A percentile compares a stretch with the other conserved stretches of the same genome.
phyloP scores from a whole-genome alignment of 1,140 invertebrate species.

The Meloidogyne hapla region DNA sequence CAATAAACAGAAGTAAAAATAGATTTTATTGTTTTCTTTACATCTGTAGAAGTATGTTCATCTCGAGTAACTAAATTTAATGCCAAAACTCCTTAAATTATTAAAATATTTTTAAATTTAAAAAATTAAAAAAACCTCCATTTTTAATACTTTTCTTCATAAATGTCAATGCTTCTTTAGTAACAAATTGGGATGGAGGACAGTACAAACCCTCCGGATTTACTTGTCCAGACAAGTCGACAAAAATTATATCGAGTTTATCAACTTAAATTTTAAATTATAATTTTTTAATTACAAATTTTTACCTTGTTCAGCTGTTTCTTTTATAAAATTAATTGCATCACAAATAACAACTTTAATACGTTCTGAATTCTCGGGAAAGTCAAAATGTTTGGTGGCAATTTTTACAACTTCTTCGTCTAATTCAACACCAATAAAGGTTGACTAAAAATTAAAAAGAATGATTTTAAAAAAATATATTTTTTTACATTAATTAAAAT shows the following conservation, averaged over 20 bases:
- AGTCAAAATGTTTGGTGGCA: constrained; percentile 48
- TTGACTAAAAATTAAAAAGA: constrained; percentile 41
- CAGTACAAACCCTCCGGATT: constrained; percentile 49
- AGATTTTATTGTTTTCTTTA: constrained; percentile 31
- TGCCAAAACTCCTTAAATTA: constrained; percentile 41
- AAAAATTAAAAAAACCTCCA: constrained; percentile 29
- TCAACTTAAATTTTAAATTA: constrained; percentile 20
- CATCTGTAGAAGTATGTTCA: constrained; percentile 30
- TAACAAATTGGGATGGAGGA: constrained; percentile 51
- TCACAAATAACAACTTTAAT: constrained; percentile 45
- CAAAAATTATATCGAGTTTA: constrained; percentile 55
- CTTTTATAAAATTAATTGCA: constrained; percentile 48
- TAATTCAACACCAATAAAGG: constrained; percentile 49
- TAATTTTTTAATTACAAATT: constrained; percentile 21
- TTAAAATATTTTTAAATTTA: constrained; percentile 1
- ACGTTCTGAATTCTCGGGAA: constrained; percentile 35
- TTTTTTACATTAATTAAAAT: constrained; percentile 14
- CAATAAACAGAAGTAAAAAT: constrained; percentile 39
- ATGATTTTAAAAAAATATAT: constrained; percentile 15
- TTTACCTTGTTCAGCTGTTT: constrained; percentile 18
- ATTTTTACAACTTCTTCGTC: constrained; percentile 49
- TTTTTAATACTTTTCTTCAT: constrained; percentile 43
- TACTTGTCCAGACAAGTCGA: constrained; percentile 48
- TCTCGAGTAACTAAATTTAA: constrained; percentile 54
- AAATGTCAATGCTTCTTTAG: constrained; percentile 29